Percentiles rank a stretch among this genome's conserved stretches.
phyloP scores from a whole-genome alignment of 2,888 invertebrate species.

The Ligdia adustata region DNA sequence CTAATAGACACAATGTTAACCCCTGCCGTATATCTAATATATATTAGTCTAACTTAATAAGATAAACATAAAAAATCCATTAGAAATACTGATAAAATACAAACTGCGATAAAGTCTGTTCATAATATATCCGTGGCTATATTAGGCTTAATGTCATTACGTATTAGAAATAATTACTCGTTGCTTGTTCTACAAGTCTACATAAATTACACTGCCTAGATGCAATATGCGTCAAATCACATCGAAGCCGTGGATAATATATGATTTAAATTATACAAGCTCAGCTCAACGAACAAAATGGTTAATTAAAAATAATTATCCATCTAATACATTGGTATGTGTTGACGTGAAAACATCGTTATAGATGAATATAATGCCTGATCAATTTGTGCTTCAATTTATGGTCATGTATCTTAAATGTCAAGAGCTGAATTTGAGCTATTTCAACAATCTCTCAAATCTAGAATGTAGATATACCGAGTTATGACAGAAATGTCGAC shows the following conservation, averaged over 20 bases:
- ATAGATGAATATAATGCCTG: constrained; percentile 34
- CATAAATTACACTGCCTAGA: constrained; percentile 28
- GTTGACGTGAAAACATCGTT: constrained; percentile 35
- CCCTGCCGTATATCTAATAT: too few relatives aligned
- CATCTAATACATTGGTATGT: constrained; percentile 33
- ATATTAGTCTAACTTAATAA: too few relatives aligned
- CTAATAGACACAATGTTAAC: too few relatives aligned
- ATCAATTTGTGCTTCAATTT: constrained; percentile 44
- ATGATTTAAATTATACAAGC: constrained; percentile 24
- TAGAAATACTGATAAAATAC: too few relatives aligned
- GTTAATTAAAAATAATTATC: constrained; percentile 41
- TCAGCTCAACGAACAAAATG: constrained; percentile 32
- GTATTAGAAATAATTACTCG: constrained; percentile 15
- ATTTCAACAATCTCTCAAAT: constrained; percentile 9
- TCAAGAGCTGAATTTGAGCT: constrained; percentile 31
- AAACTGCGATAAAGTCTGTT: too few relatives aligned
- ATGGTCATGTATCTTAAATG: constrained; percentile 40
- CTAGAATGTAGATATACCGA: not conserved
- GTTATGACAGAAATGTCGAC: constrained; percentile 9
- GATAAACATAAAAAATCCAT: too few relatives aligned
- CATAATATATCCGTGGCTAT: too few relatives aligned
- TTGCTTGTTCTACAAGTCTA: constrained; percentile 27
- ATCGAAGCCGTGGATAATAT: constrained; percentile 21
- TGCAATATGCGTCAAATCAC: constrained; percentile 30
- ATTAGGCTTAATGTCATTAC: constrained; percentile 3